phyloP scores from a whole-genome alignment of 2,888 invertebrate genomes.

The Deroplatys truncata region DNA sequence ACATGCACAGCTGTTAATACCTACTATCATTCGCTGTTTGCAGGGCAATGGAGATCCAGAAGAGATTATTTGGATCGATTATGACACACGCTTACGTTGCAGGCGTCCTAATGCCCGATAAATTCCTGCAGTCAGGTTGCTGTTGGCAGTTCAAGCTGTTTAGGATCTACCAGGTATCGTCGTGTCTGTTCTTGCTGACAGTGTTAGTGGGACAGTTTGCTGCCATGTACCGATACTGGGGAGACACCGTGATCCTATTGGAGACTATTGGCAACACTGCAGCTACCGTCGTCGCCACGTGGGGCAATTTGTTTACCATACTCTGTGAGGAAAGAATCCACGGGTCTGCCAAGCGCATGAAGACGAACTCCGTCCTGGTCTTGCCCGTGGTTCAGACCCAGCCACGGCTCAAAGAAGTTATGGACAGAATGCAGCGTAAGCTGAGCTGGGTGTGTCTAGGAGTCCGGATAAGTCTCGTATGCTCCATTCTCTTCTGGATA shows the following conservation, averaged over 20 bases:
- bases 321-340: not conserved
- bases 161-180: no score
- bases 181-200: no score
- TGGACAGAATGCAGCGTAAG: not conserved
- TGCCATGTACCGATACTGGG: not conserved
- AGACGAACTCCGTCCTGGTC: not conserved
- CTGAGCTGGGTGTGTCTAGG: not conserved
- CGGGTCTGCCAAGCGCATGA: not conserved
- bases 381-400: not conserved
- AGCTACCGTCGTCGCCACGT: not conserved
- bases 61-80: no score
- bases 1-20: no score
- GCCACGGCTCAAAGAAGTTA: not conserved
- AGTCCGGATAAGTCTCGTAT: not conserved
- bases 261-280: not conserved
- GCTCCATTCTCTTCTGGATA: not conserved
- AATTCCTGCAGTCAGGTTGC: no score
- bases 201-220: not conserved
- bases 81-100: no score
- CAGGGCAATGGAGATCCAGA: no score
- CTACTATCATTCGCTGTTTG: no score
- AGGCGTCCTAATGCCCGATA: no score
- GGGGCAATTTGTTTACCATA: not conserved
- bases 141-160: no score
- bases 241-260: not conserved